Percentiles rank a stretch among this genome's conserved stretches.
Conservation (phyloP, 2,113 vertebrate species). For the Hystrix cristata region DNA sequence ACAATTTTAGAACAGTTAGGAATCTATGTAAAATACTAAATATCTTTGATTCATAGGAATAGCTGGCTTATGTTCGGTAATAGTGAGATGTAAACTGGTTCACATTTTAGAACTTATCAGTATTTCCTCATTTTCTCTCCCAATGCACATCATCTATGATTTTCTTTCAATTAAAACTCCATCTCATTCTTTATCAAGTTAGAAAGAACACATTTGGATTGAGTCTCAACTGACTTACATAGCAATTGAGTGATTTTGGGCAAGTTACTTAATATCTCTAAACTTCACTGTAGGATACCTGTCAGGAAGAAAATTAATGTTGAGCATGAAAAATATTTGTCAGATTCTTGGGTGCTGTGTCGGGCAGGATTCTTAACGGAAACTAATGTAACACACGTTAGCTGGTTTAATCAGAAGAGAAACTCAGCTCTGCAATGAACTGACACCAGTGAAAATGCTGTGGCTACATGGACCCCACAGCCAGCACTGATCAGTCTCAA, state of each 20-base stretch:
- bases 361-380: neutral
- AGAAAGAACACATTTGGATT: neutral
- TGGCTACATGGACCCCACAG: neutral
- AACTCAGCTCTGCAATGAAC: neutral
- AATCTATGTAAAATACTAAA: neutral
- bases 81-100: neutral
- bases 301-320: neutral
- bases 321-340: neutral
- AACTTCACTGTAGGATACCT: neutral
- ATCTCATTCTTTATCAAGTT: neutral
- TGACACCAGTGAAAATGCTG: neutral
- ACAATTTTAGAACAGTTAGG: neutral
- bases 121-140: neutral
- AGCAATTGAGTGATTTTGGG: neutral
- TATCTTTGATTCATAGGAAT: neutral
- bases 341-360: neutral
- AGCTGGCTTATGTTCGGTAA: neutral
- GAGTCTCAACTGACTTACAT: neutral
- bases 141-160: neutral
- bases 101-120: neutral
- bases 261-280: neutral
- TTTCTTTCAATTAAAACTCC: conserved; percentile 33
- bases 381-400: neutral
- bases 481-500: neutral
- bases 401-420: conserved; percentile 24